A percentile compares a stretch with the other conserved stretches of the same genome.
Evolutionary conservation across 92 coral and sea anemone genomes (phyloP).

Genomic region (Chrysogorgia sp.): DNA sequence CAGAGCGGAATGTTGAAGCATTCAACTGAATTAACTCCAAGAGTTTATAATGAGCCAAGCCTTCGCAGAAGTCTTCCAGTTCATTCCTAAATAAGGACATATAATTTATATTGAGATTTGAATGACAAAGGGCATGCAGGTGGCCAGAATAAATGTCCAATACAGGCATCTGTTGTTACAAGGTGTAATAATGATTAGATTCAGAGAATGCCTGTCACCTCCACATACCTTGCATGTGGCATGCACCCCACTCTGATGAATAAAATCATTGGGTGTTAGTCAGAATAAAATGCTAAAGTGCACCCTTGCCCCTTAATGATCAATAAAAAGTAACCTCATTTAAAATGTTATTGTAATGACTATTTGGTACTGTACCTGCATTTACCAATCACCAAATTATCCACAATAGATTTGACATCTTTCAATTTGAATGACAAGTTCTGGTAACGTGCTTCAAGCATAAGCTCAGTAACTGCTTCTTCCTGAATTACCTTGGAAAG

Average conservation of each 20-base stretch:
- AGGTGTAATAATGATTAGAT: too few relatives aligned
- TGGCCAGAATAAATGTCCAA: too few relatives aligned
- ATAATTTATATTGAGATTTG: not conserved
- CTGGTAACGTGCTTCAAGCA: conserved; percentile 41
- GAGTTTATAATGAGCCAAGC: conserved; percentile 31
- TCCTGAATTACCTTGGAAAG: conserved; percentile 18
- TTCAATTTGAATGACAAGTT: conserved; percentile 35
- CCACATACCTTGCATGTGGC: too few relatives aligned
- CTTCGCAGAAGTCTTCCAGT: conserved; percentile 12
- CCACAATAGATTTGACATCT: conserved; percentile 11
- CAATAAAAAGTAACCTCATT: not conserved
- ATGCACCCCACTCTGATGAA: too few relatives aligned
- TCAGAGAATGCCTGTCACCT: too few relatives aligned
- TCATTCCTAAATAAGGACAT: not conserved
- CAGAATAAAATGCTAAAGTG: too few relatives aligned
- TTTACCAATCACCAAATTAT: conserved; percentile 37
- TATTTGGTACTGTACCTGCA: conserved; percentile 31
- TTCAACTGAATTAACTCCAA: conserved; percentile 22
- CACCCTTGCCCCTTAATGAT: not conserved
- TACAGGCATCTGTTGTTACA: too few relatives aligned
- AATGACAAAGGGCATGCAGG: too few relatives aligned
- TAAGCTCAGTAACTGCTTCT: conserved; percentile 28
- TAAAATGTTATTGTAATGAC: not conserved
- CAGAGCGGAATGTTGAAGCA: conserved; percentile 1
- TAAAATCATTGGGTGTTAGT: not conserved